Percentiles rank a stretch among this genome's conserved stretches.
These are phyloP conservation scores for Gasteruption jaculator DNA, from an alignment of 2,888 invertebrate genomes.

Conservation along the genomic window DNA sequence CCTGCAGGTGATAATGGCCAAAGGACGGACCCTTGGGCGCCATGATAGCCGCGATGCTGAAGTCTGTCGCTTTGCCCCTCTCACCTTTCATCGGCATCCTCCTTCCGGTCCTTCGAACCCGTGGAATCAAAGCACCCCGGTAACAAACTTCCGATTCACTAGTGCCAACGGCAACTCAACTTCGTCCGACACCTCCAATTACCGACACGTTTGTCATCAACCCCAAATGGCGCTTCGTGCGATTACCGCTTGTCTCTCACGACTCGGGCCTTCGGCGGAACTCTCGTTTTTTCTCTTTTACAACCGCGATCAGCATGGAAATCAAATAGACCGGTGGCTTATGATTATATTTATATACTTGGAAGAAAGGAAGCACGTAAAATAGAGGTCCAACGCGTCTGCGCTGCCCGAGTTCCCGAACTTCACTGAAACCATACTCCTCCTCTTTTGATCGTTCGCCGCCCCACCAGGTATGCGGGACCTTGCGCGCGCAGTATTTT, in stretches of 20 bases:
- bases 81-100: conserved; percentile 53
- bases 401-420: conserved; percentile 51
- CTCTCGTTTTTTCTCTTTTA: too few species aligned
- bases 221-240: too few species aligned
- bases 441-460: conserved; percentile 31
- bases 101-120: conserved; percentile 54
- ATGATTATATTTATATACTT: too few species aligned
- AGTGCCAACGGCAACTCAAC: too few species aligned
- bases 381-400: conserved; percentile 40
- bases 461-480: conserved; percentile 2
- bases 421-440: conserved; percentile 48
- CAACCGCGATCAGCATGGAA: too few species aligned
- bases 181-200: too few species aligned
- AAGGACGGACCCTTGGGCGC: conserved; percentile 53
- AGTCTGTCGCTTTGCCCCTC: conserved; percentile 60
- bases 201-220: too few species aligned
- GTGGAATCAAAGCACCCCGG: conserved; percentile 51
- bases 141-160: too few species aligned
- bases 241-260: too few species aligned
- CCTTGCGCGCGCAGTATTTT: too few species aligned
- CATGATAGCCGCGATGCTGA: conserved; percentile 70
- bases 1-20: conserved; percentile 51
- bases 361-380: conserved; percentile 8
- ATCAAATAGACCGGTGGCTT: too few species aligned
- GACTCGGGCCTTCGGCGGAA: too few species aligned